phyloP scores from a whole-genome alignment of 2,888 invertebrate species.

The Xanthostigma xanthostigma region DNA sequence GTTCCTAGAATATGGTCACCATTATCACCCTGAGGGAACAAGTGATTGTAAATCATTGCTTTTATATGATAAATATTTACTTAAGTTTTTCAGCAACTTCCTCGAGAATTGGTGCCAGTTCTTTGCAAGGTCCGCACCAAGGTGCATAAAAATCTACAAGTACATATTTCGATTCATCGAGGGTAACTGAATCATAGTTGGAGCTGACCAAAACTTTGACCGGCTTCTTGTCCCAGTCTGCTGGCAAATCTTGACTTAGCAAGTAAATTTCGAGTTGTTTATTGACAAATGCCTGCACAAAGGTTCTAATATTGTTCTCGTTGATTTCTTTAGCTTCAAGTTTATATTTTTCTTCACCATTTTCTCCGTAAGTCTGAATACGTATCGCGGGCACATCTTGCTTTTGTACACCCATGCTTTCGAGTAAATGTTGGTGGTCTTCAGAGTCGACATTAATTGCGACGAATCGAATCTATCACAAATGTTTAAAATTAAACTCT shows the following conservation, averaged over 20 bases:
- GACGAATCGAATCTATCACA: constrained; percentile 67
- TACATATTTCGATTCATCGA: constrained; percentile 76
- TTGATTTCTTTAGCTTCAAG: constrained; percentile 60
- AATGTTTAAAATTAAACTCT: constrained; percentile 5
- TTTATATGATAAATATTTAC: too few species aligned
- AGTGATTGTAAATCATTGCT: too few species aligned
- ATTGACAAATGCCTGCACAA: constrained; percentile 79
- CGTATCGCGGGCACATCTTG: constrained; percentile 83
- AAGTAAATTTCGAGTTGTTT: constrained; percentile 92
- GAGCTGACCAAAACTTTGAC: constrained; percentile 87
- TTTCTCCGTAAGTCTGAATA: constrained; percentile 87
- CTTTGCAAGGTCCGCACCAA: constrained; percentile 98
- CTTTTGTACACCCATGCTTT: constrained; percentile 97
- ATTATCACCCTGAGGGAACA: too few species aligned
- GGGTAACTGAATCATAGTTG: constrained; percentile 89
- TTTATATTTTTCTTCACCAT: constrained; percentile 90
- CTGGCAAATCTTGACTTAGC: constrained; percentile 83
- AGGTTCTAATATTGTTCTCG: constrained; percentile 54
- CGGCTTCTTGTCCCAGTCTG: constrained; percentile 91
- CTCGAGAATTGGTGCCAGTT: constrained; percentile 92
- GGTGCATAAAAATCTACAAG: constrained; percentile 99
- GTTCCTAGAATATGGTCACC: too few species aligned
- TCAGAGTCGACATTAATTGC: constrained; percentile 89
- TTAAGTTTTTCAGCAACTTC: constrained; percentile 88
- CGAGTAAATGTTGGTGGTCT: constrained; percentile 92